Conservation (phyloP, 2,797 vertebrate genomes). For the Pitangus sulphuratus region DNA sequence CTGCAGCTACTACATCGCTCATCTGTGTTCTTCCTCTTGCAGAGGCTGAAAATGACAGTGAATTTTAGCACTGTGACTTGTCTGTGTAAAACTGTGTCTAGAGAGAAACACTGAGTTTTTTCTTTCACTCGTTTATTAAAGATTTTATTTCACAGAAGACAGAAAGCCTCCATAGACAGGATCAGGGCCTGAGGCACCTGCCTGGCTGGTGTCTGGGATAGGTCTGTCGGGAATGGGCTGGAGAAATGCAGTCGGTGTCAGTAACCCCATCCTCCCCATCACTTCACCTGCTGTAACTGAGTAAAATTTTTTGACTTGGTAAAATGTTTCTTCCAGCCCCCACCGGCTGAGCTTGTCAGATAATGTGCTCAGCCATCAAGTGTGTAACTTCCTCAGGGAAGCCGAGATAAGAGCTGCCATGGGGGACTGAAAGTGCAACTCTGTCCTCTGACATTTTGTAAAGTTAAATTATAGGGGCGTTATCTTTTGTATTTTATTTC, state of each 20-base stretch:
- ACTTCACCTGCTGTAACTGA: background rate
- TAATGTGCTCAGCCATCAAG: background rate
- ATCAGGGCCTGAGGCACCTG: background rate
- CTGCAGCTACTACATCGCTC: background rate
- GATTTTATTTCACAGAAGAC: background rate
- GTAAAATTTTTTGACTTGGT: background rate
- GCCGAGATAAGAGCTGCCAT: background rate
- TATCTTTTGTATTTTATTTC: background rate
- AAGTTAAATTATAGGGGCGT: constrained; percentile 35
- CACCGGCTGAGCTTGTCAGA: background rate
- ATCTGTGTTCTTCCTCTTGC: background rate
- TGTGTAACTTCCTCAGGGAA: background rate
- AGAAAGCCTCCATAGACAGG: background rate
- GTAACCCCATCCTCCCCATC: background rate
- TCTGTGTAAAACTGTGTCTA: background rate
- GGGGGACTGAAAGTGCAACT: background rate
- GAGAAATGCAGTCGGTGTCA: background rate
- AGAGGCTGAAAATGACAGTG: background rate
- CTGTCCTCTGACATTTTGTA: background rate
- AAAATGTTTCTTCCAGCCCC: background rate
- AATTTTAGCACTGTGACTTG: background rate
- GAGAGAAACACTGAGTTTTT: background rate
- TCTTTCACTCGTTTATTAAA: background rate
- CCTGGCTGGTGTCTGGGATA: background rate
- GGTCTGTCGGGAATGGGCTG: background rate